Evolutionary conservation across 1,140 invertebrate genomes (phyloP), one percentile per base, ranked within the genome.

Genomic region (Bombus cullumanus): DNA sequence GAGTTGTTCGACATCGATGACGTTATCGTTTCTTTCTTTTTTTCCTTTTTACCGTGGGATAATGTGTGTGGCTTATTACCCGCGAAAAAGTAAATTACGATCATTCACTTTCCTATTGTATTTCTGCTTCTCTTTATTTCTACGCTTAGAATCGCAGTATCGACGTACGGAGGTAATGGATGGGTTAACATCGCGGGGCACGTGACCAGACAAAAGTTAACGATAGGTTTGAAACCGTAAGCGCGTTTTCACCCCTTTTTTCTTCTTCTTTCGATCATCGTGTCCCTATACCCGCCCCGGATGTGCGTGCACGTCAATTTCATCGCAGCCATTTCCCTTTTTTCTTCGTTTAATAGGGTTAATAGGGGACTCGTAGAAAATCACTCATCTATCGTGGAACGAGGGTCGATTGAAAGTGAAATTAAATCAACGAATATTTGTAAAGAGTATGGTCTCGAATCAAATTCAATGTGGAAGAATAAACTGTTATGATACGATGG

Each of bases 171-270:
- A 62, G 62, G 62, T 94, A 94, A 94, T 94, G 81, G 90, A 71
- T 59, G 90, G 90, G 91, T 94, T 94, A 92, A 92, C 87, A 74
- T 86, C 69, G 78, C 77, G 74, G 47, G 85, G 88, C 94, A 94
- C 94, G 94, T 93, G 94, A 93, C 92, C 92, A 77, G 66, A 83
- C 81, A 86, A 80, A 90, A 94, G 92, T 94, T 94, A 94, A 95
- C 88, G 89, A 95, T 92, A 88, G 89, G 86, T 92, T 93, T 89
- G 87, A 68, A 69, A 71, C 69, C 64, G 43, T 59, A 68, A 53
- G 71, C 77, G 53, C 41, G 22, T 83, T 91, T 87, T 82, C 76
- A 88, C 83, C 88, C 84, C 80, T 79, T 86, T 80, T 86, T 59
- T 90, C 89, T 83, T 90, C 66, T 37, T 83, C 77, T 84, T 77